Conservation (phyloP, 2,888 invertebrate species). For the Chymomyza procnemis region DNA sequence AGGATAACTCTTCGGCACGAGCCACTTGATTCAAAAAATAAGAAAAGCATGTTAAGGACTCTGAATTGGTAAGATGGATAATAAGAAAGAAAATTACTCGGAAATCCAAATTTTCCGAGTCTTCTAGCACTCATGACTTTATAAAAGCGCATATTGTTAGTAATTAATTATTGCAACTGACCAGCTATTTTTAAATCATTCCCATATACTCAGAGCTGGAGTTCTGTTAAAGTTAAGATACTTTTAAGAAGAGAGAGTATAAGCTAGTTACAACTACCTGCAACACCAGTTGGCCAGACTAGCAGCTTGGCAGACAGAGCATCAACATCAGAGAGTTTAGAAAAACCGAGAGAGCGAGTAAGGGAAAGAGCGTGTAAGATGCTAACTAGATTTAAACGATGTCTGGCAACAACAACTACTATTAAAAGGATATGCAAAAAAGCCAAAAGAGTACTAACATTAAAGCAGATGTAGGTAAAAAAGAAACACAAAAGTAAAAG, state of each 20-base stretch:
- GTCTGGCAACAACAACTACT: constrained; percentile 23
- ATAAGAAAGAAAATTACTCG: too few relatives aligned
- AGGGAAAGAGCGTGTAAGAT: constrained; percentile 17
- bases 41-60: too few relatives aligned
- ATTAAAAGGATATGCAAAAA: neutral
- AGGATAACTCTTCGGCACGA: too few relatives aligned
- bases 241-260: neutral
- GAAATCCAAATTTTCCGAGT: too few relatives aligned
- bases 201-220: neutral
- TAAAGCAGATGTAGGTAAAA: constrained; percentile 15
- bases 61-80: too few relatives aligned
- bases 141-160: too few relatives aligned
- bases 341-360: neutral
- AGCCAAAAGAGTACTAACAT: constrained; percentile 9
- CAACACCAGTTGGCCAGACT: constrained; percentile 32
- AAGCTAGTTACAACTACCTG: neutral
- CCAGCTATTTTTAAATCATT: too few relatives aligned
- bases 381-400: constrained; percentile 54
- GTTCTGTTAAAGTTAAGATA: neutral
- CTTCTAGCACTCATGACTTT: too few relatives aligned
- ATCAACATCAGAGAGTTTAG: neutral
- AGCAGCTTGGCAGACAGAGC: constrained; percentile 18
- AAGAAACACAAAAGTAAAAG: constrained; percentile 35
- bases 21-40: too few relatives aligned
- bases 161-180: too few relatives aligned